Evolutionary conservation across 2,113 vertebrate species (phyloP).

Genomic region (Dryoscopus gambensis): DNA sequence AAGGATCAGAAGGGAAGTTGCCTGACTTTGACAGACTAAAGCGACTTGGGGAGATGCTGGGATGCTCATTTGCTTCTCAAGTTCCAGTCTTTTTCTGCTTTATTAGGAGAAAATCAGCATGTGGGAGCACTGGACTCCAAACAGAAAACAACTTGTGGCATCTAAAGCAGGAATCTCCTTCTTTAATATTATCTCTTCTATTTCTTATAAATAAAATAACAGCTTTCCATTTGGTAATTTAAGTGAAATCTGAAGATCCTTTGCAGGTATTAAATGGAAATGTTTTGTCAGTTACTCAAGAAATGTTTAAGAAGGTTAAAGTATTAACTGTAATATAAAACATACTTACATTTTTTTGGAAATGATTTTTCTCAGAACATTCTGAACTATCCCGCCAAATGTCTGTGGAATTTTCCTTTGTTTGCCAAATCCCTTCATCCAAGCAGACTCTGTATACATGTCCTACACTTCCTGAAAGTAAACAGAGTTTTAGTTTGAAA

Average conservation of each 20-base stretch:
- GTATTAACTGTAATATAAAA: not conserved
- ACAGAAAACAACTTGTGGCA: not conserved
- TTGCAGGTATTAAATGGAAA: not conserved
- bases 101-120: not conserved
- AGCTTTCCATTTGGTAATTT: not conserved
- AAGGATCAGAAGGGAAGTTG: not conserved
- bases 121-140: not conserved
- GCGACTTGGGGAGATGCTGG: not conserved
- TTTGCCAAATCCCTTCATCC: slow-evolving; percentile 83
- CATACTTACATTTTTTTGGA: slow-evolving; percentile 78
- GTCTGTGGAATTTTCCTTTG: slow-evolving; percentile 76
- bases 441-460: slow-evolving; percentile 84
- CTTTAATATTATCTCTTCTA: not conserved
- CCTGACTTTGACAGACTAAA: not conserved
- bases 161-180: not conserved
- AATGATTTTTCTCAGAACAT: slow-evolving; percentile 75
- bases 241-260: not conserved
- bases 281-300: not conserved
- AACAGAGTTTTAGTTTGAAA: slow-evolving; percentile 66
- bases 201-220: not conserved
- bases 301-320: slow-evolving; percentile 20
- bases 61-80: not conserved
- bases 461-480: slow-evolving; percentile 79
- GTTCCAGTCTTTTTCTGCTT: not conserved
- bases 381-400: slow-evolving; percentile 86